Percentiles rank a stretch among this genome's conserved stretches.
These are phyloP conservation scores for Drosophila malerkotliana DNA, from an alignment of 1,140 invertebrate genomes.

Conservation along the genomic window DNA sequence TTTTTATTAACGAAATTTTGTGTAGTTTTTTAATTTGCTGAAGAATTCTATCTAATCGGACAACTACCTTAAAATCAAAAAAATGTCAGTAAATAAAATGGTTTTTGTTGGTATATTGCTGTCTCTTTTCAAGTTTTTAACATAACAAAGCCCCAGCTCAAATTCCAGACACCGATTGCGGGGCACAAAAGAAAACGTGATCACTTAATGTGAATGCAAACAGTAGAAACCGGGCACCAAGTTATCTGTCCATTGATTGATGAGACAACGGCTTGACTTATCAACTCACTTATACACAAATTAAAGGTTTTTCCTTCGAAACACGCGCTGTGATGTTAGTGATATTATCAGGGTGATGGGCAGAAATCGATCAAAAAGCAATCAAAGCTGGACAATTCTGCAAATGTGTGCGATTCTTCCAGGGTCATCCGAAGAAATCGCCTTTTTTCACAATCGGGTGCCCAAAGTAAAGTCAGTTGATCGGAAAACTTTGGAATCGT, in stretches of 20 bases:
- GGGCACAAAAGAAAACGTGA: slow-evolving; percentile 36
- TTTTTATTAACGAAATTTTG: too few relatives aligned
- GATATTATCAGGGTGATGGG: slow-evolving; percentile 41
- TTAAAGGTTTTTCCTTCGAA: slow-evolving; percentile 21
- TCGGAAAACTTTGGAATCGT: slow-evolving; percentile 33
- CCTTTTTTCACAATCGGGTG: slow-evolving; percentile 29
- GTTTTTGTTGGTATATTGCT: neutral
- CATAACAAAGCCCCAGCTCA: slow-evolving; percentile 23
- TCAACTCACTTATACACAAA: slow-evolving; percentile 34
- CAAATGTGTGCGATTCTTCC: slow-evolving; percentile 13
- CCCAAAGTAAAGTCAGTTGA: slow-evolving; percentile 41
- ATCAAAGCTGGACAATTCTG: slow-evolving; percentile 37
- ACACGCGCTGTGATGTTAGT: slow-evolving; percentile 32
- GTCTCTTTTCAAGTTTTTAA: neutral
- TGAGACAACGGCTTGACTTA: slow-evolving; percentile 28
- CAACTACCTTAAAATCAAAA: slow-evolving; percentile 1
- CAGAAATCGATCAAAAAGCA: slow-evolving; percentile 68
- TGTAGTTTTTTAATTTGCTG: neutral
- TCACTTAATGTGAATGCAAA: slow-evolving; percentile 44
- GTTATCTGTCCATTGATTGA: slow-evolving; percentile 39
- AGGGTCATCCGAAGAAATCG: slow-evolving; percentile 21
- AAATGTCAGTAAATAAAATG: slow-evolving; percentile 7
- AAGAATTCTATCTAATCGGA: slow-evolving; percentile 33
- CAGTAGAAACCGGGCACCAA: slow-evolving; percentile 6
- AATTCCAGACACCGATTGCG: slow-evolving; percentile 42